Conservation (phyloP, 2,797 vertebrate species). For the Lagorchestes hirsutus region DNA sequence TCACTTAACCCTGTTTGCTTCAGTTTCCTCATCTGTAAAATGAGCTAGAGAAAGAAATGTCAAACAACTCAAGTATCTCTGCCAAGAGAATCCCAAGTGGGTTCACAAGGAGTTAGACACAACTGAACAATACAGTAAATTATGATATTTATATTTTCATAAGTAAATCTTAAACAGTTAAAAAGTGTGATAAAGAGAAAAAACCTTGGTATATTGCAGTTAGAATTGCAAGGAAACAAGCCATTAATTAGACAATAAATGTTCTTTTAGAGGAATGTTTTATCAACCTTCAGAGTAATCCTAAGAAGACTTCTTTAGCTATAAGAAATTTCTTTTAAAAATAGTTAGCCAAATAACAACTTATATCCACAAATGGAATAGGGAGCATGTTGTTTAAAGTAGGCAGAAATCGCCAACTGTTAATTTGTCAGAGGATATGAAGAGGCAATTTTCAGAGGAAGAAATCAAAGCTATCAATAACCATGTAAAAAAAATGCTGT, state of each 20-base stretch:
- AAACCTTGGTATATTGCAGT: slow-evolving; percentile 45
- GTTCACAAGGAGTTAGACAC: not conserved
- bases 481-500: not conserved
- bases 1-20: too few species aligned
- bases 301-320: slow-evolving; percentile 71
- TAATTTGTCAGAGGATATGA: not conserved
- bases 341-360: slow-evolving; percentile 68
- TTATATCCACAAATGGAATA: slow-evolving; percentile 78
- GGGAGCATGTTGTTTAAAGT: slow-evolving; percentile 69
- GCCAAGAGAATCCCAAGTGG: not conserved
- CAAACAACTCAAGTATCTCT: too few species aligned
- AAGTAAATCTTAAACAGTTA: slow-evolving; percentile 45
- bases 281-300: slow-evolving; percentile 59
- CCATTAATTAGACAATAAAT: slow-evolving; percentile 70
- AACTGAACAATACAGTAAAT: not conserved
- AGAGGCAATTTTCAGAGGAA: not conserved
- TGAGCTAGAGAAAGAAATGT: too few species aligned
- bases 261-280: slow-evolving; percentile 52
- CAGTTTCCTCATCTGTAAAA: too few species aligned
- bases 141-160: slow-evolving; percentile 55
- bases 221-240: slow-evolving; percentile 73
- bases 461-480: not conserved
- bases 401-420: not conserved
- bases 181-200: slow-evolving; percentile 52
- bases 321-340: slow-evolving; percentile 68